phyloP scores from a whole-genome alignment of 2,888 invertebrate species.

The Cabera pusaria region DNA sequence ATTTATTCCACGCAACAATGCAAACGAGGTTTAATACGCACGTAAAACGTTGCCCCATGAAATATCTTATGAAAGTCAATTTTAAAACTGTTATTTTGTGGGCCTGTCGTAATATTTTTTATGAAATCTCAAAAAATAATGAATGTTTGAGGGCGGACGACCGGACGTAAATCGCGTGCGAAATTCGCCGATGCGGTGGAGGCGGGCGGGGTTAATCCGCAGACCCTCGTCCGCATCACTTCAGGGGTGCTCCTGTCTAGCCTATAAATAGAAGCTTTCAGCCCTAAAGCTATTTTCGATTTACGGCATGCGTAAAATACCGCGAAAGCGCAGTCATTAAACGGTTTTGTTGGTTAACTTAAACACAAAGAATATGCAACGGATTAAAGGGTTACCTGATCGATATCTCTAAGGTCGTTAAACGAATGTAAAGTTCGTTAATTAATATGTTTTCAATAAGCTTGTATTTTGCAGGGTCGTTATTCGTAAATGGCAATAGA shows the following conservation, averaged over 20 bases:
- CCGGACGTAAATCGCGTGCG: constrained; percentile 29
- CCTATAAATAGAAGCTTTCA: constrained; percentile 57
- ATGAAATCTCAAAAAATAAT: constrained; percentile 30
- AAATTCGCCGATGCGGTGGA: constrained; percentile 29
- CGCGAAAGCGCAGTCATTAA: constrained; percentile 32
- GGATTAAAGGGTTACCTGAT: constrained; percentile 1
- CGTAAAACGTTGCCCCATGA: constrained; percentile 12
- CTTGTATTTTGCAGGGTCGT: constrained; percentile 33
- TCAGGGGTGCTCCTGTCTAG: constrained; percentile 36
- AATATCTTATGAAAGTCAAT: constrained; percentile 13
- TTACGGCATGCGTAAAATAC: constrained; percentile 40
- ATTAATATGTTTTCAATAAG: constrained; percentile 38
- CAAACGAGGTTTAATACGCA: constrained; percentile 4
- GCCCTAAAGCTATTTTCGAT: constrained; percentile 48
- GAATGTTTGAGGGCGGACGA: constrained; percentile 29
- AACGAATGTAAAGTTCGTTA: constrained; percentile 29
- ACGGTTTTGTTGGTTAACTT: constrained; percentile 15
- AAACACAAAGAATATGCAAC: background rate
- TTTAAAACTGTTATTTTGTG: constrained; percentile 32
- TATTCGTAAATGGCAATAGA: constrained; percentile 46
- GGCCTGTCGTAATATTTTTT: constrained; percentile 29
- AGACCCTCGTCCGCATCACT: constrained; percentile 34
- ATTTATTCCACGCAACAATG: constrained; percentile 9
- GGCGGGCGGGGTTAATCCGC: constrained; percentile 11
- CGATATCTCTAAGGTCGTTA: constrained; percentile 9